phyloP scores from a whole-genome alignment of 2,888 invertebrate genomes.

The Caenorhabditis zanzibari region DNA sequence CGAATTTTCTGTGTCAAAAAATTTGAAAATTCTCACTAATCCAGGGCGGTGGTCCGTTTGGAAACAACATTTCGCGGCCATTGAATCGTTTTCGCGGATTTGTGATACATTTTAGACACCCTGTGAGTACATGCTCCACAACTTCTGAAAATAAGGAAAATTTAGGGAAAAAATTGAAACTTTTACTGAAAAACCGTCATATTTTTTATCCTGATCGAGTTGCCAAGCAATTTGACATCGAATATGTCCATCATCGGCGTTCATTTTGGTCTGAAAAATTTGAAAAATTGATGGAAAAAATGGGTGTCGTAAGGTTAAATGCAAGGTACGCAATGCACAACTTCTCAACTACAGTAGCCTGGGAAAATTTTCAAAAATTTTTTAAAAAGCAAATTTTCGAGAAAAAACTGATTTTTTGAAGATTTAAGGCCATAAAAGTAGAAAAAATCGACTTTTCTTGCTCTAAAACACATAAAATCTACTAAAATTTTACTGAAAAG shows the following conservation, averaged over 20 bases:
- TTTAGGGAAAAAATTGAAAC: not conserved
- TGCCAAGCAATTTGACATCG: constrained; percentile 37
- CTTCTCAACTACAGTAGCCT: not conserved
- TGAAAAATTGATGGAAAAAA: not conserved
- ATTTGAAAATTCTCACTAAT: constrained; percentile 60
- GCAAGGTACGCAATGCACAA: constrained; percentile 1
- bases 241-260: constrained; percentile 19
- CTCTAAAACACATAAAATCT: not conserved
- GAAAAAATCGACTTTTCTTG: not conserved
- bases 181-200: constrained; percentile 33
- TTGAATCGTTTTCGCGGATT: constrained; percentile 37
- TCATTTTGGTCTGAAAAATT: constrained; percentile 34
- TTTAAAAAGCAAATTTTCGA: not conserved
- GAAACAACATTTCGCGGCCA: constrained; percentile 56
- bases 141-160: constrained; percentile 40
- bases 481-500: not conserved
- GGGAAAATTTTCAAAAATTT: not conserved
- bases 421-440: not conserved
- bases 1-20: too few species aligned
- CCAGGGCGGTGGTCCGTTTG: constrained; percentile 52
- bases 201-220: constrained; percentile 39
- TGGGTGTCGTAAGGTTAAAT: not conserved
- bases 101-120: constrained; percentile 47
- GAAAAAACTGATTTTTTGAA: not conserved
- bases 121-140: constrained; percentile 39